phyloP scores from a whole-genome alignment of 2,797 vertebrate species.

The Graptemys geographica region DNA sequence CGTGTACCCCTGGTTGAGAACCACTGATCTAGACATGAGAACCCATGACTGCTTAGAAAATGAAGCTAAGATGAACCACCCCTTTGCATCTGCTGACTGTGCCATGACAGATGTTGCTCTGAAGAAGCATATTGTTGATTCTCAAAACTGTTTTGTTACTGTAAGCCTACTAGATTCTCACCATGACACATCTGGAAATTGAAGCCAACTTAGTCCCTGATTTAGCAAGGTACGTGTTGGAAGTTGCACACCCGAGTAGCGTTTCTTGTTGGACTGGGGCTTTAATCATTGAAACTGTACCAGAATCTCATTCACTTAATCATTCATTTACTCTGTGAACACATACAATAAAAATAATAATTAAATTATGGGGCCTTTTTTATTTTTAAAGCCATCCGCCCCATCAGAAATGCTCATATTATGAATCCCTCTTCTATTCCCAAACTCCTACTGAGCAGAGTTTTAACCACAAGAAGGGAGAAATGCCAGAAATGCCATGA shows the following conservation, averaged over 20 bases:
- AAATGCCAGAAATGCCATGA: not conserved
- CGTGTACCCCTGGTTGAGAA: no score
- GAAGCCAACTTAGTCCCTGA: not conserved
- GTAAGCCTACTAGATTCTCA: not conserved
- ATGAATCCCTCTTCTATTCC: not conserved
- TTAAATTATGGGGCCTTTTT: not conserved
- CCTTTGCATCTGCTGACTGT: not conserved
- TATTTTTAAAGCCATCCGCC: not conserved
- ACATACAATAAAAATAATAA: fast-evolving
- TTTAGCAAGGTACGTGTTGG: not conserved
- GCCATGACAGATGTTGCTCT: conserved; percentile 6
- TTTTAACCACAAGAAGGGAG: not conserved
- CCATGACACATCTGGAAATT: not conserved
- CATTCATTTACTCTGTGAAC: not conserved
- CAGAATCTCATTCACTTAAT: not conserved
- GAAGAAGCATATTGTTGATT: not conserved
- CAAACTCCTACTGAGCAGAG: not conserved
- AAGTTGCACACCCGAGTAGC: not conserved
- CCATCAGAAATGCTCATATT: not conserved
- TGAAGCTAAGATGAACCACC: conserved; percentile 29
- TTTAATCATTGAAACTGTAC: not conserved
- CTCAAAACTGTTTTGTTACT: conserved; percentile 26
- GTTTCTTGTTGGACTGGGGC: not conserved
- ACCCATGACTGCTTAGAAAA: not conserved
- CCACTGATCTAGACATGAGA: conserved; percentile 41